Evolutionary conservation across 2,888 invertebrate genomes (phyloP).

Genomic region (Athalia cordata): DNA sequence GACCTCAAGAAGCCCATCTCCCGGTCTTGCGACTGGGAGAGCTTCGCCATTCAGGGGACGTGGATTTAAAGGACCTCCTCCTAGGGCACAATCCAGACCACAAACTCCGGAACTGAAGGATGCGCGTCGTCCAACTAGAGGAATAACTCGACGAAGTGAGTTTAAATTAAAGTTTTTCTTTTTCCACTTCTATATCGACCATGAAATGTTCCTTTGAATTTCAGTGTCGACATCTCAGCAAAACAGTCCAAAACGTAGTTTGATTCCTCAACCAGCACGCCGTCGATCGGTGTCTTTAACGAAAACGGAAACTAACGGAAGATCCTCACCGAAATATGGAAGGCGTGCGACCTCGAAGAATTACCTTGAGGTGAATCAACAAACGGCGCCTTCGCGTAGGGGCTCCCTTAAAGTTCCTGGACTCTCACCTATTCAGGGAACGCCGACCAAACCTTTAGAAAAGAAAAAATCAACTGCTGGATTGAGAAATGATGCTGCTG

Average conservation of each 20-base stretch:
- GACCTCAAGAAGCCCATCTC: constrained; percentile 74
- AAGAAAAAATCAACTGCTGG: background rate
- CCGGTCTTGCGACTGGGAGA: constrained; percentile 74
- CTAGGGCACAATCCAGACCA: constrained; percentile 75
- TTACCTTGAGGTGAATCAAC: constrained; percentile 36
- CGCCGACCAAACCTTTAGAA: constrained; percentile 61
- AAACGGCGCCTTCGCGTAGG: constrained; percentile 44
- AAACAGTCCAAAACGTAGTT: constrained; percentile 68
- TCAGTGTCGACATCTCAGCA: constrained; percentile 68
- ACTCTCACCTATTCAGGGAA: constrained; percentile 68
- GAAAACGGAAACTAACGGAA: constrained; percentile 58
- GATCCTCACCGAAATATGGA: constrained; percentile 62
- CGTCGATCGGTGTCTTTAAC: constrained; percentile 64
- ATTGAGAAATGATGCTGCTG: constrained; percentile 2
- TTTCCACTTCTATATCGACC: background rate
- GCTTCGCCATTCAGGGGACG: constrained; percentile 80
- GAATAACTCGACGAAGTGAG: constrained; percentile 28
- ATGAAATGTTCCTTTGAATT: background rate
- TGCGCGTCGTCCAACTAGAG: background rate
- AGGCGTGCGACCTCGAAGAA: constrained; percentile 58
- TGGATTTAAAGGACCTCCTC: constrained; percentile 75
- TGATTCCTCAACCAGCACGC: constrained; percentile 68
- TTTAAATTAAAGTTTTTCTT: background rate
- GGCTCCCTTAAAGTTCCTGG: constrained; percentile 52
- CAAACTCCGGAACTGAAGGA: constrained; percentile 73